These are phyloP conservation scores for Julus scandinavius DNA, from an alignment of 2,888 invertebrate species.

Conservation along the genomic window DNA sequence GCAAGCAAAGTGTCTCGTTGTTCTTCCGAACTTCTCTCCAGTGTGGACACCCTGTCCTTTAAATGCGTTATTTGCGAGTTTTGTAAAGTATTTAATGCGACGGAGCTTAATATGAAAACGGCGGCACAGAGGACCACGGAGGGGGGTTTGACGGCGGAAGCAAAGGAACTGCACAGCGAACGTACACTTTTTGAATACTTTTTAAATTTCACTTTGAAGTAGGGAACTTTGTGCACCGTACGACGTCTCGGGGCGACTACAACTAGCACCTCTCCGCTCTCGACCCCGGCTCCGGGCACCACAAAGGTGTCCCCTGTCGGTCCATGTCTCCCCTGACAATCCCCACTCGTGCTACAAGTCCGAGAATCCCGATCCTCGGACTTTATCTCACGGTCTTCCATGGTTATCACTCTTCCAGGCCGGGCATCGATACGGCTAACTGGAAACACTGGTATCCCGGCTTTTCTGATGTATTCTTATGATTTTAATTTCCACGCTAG, in stretches of 20 bases:
- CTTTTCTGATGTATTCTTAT: background rate
- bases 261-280: background rate
- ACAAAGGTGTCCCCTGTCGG: background rate
- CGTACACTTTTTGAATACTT: constrained; percentile 15
- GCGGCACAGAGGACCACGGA: constrained; percentile 37
- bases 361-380: constrained; percentile 13
- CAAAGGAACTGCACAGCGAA: background rate
- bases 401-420: background rate
- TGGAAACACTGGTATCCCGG: background rate
- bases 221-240: background rate
- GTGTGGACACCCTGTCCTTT: constrained; percentile 34
- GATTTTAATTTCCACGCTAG: no score
- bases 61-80: constrained; percentile 46
- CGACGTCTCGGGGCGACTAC: background rate
- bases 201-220: background rate
- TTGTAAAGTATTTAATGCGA: constrained; percentile 53
- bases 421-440: background rate
- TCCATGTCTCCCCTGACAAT: background rate
- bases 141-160: constrained; percentile 24
- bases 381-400: constrained; percentile 18
- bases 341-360: constrained; percentile 2
- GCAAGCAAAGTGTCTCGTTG: constrained; percentile 29
- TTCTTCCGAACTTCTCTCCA: constrained; percentile 19
- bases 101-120: background rate
- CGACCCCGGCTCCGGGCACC: background rate